Evolutionary conservation across 2,113 vertebrate genomes (phyloP), one percentile per base, ranked within the genome.

Genomic region (Mohoua ochrocephala): DNA sequence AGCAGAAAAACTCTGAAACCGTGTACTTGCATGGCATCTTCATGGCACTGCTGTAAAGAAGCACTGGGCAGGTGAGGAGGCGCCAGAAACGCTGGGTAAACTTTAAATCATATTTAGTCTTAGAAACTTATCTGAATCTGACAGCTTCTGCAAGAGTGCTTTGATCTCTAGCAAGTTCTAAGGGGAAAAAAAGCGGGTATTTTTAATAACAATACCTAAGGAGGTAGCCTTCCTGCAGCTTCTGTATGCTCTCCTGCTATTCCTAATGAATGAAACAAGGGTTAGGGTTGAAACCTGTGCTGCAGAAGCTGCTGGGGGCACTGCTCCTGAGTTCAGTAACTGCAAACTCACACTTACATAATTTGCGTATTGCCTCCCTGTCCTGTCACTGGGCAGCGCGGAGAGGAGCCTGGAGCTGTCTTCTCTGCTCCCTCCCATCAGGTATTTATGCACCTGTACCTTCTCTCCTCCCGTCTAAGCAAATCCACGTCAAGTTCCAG

Each of bases 101-200:
- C 20, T 73, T 86, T 65, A 87, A 64, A 49, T 87, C 12, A 6
- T 73, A 49, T 69, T 93, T 83, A 41, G 20, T 3, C 41, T 93
- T 11, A 65, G n/a, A 90, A 87, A 41, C 4, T 44, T 93, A 50
- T 27, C 28, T 14, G 30, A 76, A 4, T 87, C 44, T 82, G 64
- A 42, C 54, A 63, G 60, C 15, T 89, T 79, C 49, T 79, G 23
- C 74, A 45, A 50, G 42, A 85, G 21, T 54, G 20, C 65, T 95
- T 87, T 82, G 35, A 52, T 79, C 16, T 82, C 30, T 52, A 64
- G 11, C 2, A 93, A 63, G 31, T 70, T 70, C 44, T 64, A 26
- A 52, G 13, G 39, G 27, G 5, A 1, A 11, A 37, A 67, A 49
- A 42, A 45, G 26, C 1, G 0, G 2, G 0, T 0, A 10, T 83